Evolutionary conservation across 2,888 invertebrate genomes (phyloP).

Genomic region (Phyllotreta cruciferae): DNA sequence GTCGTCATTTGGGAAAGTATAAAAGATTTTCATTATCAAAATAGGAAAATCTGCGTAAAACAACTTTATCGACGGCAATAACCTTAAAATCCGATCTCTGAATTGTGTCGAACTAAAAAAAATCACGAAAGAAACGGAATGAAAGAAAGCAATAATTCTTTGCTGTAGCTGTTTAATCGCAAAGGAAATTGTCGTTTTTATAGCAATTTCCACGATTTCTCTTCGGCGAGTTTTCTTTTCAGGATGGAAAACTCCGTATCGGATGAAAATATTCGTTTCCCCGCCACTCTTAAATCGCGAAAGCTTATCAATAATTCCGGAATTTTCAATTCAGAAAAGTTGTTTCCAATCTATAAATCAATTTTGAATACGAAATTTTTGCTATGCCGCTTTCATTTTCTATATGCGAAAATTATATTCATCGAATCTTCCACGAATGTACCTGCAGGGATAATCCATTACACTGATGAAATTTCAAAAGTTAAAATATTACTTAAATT

Average conservation of each 20-base stretch:
- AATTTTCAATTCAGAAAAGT: constrained; percentile 6
- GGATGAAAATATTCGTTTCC: constrained; percentile 7
- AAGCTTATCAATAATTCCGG: constrained; percentile 8
- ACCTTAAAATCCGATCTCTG: constrained; percentile 11
- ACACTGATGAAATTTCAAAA: too few species aligned
- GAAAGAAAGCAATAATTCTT: constrained; percentile 13
- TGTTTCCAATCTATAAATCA: background rate
- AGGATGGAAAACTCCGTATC: constrained; percentile 10
- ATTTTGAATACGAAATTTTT: too few species aligned
- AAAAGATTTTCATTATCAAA: constrained; percentile 8
- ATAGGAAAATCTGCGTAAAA: constrained; percentile 10
- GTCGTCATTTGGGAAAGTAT: too few species aligned
- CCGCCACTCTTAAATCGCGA: background rate
- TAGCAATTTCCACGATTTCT: constrained; percentile 21
- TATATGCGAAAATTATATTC: too few species aligned
- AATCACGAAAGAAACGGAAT: background rate
- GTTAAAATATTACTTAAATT: too few species aligned
- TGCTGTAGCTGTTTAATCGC: constrained; percentile 16
- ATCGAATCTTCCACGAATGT: too few species aligned
- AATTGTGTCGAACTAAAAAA: constrained; percentile 13
- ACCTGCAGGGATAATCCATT: too few species aligned
- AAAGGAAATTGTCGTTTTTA: constrained; percentile 22
- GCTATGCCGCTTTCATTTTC: too few species aligned
- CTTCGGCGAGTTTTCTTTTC: constrained; percentile 21
- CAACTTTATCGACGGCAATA: constrained; percentile 11